Evolutionary conservation across 35 echinoderm and acorn worm genomes (phyloP).

Genomic region (Amphiura filiformis): DNA sequence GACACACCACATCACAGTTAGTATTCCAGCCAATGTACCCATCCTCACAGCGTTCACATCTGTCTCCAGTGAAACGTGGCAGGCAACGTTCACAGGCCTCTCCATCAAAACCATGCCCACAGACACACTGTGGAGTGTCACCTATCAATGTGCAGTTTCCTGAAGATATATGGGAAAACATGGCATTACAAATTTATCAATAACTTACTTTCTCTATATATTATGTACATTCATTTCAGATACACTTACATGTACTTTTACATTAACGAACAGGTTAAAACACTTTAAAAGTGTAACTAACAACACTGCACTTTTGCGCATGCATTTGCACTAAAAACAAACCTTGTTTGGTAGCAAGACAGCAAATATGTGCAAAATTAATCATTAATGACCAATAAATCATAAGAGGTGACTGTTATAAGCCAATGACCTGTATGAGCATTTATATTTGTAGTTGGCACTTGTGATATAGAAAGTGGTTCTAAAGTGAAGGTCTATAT

Average conservation of each 20-base stretch:
- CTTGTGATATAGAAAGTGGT: too few species aligned
- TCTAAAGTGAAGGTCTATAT: too few species aligned
- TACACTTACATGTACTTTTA: background rate
- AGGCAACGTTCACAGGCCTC: conserved; percentile 69
- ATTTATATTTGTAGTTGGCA: too few species aligned
- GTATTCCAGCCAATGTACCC: conserved; percentile 84
- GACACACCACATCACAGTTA: conserved; percentile 65
- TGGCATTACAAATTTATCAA: background rate
- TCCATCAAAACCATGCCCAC: conserved; percentile 71
- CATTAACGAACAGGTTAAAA: background rate
- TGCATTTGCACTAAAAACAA: background rate
- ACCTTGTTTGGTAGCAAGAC: background rate
- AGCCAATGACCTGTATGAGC: too few species aligned
- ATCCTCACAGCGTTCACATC: conserved; percentile 50
- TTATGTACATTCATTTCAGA: background rate
- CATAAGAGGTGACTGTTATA: too few species aligned
- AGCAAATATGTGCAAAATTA: too few species aligned
- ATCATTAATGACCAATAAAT: too few species aligned
- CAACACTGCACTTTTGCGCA: too few species aligned
- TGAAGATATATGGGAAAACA: background rate
- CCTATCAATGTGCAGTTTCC: conserved; percentile 62
- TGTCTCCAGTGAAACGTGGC: conserved; percentile 49
- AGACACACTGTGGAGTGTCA: conserved; percentile 63
- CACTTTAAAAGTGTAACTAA: background rate
- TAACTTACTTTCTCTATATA: background rate